Evolutionary conservation across 2,888 invertebrate genomes (phyloP), one percentile per base, ranked within the genome.

Genomic region (Drosophila tanythrix): DNA sequence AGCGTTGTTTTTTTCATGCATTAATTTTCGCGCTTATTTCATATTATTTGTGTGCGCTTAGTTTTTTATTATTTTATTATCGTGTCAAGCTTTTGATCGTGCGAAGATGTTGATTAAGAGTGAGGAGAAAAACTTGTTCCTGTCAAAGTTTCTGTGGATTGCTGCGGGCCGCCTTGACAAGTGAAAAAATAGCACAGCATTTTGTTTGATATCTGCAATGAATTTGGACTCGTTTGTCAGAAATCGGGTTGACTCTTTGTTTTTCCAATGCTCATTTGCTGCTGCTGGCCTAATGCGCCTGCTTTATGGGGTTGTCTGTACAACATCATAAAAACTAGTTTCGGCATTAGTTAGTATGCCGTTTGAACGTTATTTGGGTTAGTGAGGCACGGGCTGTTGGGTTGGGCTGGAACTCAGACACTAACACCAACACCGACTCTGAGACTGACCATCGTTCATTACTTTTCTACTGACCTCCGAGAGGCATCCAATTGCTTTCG

Each of bases 271-370:
- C 40, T 53, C 53, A 58, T 60, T 62, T 61, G 62, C 77, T 57
- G 57, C 51, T 58, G 57, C 51, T 58, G 66, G 53, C 60, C 73
- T 72, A 81, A 73, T 83, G 72, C 60, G 69, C 60, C 65, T 74
- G 72, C 77, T 80, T 86, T 86, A 83, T 88, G 70, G 70, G 74
- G 83, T 74, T 84, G 82, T 69, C 74, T 52, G 55, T 53, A 60
- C 76, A 79, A 69, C 62, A 72, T 82, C 77, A 74, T 88, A 82
- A 89, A 85, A 85, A 90, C 85, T 58, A 76, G 90, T 90, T 90
- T 85, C 71, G 80, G 80, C 84, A 78, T 77, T 74, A 74, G 74
- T 64, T 65, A 82, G 60, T 51, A 63, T 68, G 40, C 46, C 55
- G 79, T 70, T 79, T 70, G 64, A 51, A 57, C 53, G 71, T 72